Evolutionary conservation across 2,113 vertebrate genomes (phyloP).

Genomic region (Cricetomys ansorgei): DNA sequence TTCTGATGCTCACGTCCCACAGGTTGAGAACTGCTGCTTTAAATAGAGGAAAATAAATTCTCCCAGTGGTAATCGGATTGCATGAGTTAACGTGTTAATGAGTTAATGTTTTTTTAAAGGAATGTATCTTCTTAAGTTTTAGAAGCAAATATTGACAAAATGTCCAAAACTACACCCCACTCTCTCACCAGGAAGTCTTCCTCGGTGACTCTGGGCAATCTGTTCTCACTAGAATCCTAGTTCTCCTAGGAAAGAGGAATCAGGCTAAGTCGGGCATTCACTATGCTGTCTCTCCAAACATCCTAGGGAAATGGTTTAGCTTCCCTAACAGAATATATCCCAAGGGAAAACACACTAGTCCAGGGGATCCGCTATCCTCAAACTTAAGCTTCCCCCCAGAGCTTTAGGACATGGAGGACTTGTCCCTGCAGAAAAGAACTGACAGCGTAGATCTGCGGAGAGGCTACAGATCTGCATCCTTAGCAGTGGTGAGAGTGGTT

Average conservation of each 20-base stretch:
- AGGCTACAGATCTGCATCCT: neutral
- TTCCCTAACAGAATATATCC: neutral
- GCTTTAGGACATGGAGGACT: rapidly evolving
- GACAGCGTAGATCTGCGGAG: rapidly evolving
- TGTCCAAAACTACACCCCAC: neutral
- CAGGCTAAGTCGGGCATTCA: neutral
- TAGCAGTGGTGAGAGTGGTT: neutral
- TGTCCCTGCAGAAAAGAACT: neutral
- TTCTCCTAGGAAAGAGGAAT: neutral
- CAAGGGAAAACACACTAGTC: neutral
- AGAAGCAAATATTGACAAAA: neutral
- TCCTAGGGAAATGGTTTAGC: neutral
- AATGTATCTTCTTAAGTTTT: neutral
- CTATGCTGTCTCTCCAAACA: neutral
- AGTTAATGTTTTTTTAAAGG: too few relatives aligned
- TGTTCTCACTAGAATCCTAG: neutral
- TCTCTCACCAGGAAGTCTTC: neutral
- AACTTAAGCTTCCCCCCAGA: neutral
- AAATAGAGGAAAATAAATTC: neutral
- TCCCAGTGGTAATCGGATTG: neutral
- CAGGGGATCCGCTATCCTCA: too few relatives aligned
- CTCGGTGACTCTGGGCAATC: neutral
- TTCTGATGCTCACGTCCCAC: too few relatives aligned
- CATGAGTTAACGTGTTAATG: neutral
- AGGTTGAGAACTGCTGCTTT: too few relatives aligned